These are phyloP conservation scores for Toxostoma redivivum DNA, from an alignment of 2,113 vertebrate species.

Conservation along the genomic window DNA sequence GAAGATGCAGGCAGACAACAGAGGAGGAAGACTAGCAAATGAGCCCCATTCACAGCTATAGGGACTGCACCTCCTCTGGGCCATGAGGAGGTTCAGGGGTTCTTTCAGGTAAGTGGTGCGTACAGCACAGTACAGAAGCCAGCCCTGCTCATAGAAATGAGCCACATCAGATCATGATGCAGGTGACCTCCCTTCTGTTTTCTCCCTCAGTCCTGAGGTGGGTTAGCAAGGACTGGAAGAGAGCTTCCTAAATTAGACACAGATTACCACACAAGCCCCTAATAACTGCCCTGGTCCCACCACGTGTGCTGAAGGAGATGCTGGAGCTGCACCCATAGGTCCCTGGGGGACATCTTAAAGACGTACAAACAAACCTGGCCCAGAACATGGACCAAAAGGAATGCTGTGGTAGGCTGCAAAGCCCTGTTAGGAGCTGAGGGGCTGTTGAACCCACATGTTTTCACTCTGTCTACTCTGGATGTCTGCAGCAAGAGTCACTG, in stretches of 20 bases:
- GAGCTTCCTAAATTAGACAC: background rate
- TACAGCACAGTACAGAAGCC: background rate
- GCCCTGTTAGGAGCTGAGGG: background rate
- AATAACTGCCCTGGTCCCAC: background rate
- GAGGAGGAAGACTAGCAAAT: background rate
- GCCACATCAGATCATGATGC: background rate
- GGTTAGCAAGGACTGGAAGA: background rate
- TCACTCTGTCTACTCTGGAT: background rate
- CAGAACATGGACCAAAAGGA: background rate
- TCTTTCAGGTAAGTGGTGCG: background rate
- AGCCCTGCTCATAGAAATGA: background rate
- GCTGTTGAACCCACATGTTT: background rate
- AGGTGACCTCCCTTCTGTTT: background rate
- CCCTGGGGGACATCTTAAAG: background rate
- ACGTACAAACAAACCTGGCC: background rate
- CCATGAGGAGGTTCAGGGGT: background rate
- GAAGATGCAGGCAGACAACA: background rate
- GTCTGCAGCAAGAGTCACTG: background rate
- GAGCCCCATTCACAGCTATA: background rate
- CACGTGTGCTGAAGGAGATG: rapidly evolving
- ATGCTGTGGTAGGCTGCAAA: background rate
- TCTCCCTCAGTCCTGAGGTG: background rate
- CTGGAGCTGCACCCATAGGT: rapidly evolving
- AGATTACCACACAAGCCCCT: background rate
- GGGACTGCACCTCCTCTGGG: background rate